phyloP scores from a whole-genome alignment of 2,113 vertebrate species.

The Sisor rabdophorus region DNA sequence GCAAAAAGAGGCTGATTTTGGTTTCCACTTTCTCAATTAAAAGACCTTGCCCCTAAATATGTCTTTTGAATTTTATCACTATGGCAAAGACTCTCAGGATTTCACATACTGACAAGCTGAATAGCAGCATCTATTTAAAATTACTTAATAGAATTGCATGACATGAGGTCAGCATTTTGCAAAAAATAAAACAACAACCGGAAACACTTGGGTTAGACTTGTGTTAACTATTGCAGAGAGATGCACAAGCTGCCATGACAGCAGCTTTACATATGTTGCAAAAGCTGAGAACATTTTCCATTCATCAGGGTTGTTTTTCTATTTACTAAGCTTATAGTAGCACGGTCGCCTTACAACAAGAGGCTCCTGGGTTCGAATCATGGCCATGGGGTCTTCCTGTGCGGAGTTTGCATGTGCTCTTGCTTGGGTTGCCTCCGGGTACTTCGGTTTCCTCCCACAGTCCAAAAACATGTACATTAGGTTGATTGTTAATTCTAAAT shows the following conservation, averaged over 20 bases:
- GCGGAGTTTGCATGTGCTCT: too few relatives aligned
- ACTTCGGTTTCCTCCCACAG: too few relatives aligned
- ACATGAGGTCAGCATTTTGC: neutral
- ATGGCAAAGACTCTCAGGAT: neutral
- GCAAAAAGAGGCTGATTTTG: conserved; percentile 12
- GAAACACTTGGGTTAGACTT: conserved; percentile 14
- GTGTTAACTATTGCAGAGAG: conserved; percentile 10
- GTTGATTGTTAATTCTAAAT: too few relatives aligned
- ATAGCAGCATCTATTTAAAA: conserved; percentile 12
- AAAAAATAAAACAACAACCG: neutral
- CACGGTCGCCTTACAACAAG: too few relatives aligned
- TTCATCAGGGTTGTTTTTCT: neutral
- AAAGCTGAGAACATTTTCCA: neutral
- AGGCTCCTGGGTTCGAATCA: too few relatives aligned
- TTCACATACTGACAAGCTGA: conserved; percentile 1
- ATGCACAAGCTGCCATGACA: neutral
- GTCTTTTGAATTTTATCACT: neutral
- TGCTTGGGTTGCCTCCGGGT: too few relatives aligned
- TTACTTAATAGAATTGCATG: conserved; percentile 5
- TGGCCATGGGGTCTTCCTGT: too few relatives aligned
- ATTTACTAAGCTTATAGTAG: neutral
- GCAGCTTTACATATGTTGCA: neutral
- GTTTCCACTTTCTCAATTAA: neutral
- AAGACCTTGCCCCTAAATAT: neutral
- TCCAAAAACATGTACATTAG: too few relatives aligned